Base-by-base conservation (phyloP, 2,113 vertebrate species). In the Anguilla rostrata region DNA sequence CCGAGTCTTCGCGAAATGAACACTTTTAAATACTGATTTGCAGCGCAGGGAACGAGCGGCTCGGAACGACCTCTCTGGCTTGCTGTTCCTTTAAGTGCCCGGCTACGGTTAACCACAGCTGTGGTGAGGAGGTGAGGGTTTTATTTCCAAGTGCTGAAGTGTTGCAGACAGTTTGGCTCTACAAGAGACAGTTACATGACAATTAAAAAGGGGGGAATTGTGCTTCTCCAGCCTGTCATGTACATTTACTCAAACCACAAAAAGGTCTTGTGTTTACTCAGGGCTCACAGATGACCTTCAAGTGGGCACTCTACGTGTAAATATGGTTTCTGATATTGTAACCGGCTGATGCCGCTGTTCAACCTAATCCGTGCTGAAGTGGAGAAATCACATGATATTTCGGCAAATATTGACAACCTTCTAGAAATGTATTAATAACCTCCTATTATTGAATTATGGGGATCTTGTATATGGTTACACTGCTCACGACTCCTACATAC, bases 101-200 rank as follows among this genome's bases (percentile, higher is more conserved):
- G 87, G 86, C 78, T 86, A 86, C 79, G 85, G 86, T 89, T 86
- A 86, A 92, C 92, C 91, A 87, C 90, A 88, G 89, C 89, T 91
- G 92, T 85, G 92, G 92, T 91, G 20, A 83, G 88, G 91, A 87
- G 89, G 90, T 89, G 80, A 9, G 89, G 90, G 63, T 91, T 94
- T 93, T 85, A 89, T 94, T 93, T 93, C 93, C 88, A 88, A 88
- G 90, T 86, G 2, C 90, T 86, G 91, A 92, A 89, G 90, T 93
- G 90, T 91, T 94, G 93, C 92, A 95, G 94, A 94, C 94, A 94
- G 90, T 93, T 94, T 91, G 94, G 92, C 94, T 94, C 93, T 93
- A 91, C 93, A 92, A 91, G 92, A 94, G 93, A 94, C 91, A 91
- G 66, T 92, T 93, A 93, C 93, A 93, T 91, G 92, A 92, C 94